Base-by-base conservation (phyloP, 2,113 vertebrate genomes). In the Formicarius rufipectus region DNA sequence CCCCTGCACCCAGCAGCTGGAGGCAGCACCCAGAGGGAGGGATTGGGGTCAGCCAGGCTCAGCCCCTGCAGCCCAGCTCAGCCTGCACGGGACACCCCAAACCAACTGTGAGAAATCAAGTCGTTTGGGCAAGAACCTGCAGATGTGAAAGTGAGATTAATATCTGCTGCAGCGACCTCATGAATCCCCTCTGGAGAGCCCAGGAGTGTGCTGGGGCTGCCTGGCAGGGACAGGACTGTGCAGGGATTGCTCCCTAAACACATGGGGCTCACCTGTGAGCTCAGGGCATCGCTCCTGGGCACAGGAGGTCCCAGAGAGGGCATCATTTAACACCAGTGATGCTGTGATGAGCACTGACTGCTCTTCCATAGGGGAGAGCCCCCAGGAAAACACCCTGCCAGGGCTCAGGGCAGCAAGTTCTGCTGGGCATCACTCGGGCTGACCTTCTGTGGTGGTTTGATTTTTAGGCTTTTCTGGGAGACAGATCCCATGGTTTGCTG, bases 341-440 rank as follows among this genome's bases (percentile, higher is more conserved):
- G 31, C 64, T 50, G 42, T 17, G 49, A 33, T 12, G 72, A 31
- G 19, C 35, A 12, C 12, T 3, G 4, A 33, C 15, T 16, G 16
- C 73, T 63, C 11, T 30, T 52, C 14, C 31, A 12, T 1, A 3
- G 10, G 16, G 42, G 27, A 75, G 33, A 50, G 7, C 6, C 14
- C 33, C 28, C 23, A 8, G 37, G 27, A 52, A 35, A 76, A n/a
- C 63, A 25, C 37, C 33, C 40, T 5, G 13, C 17, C 7, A 5
- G 28, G 58, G 14, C 31, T 22, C 40, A 7, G 89, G 50, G 45
- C 45, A 35, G 58, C 21, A 53, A 40, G 58, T 16, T 30, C 27
- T 1, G 0, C 37, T 9, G 49, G n/a, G 31, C 33, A 11, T 27
- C 0, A 0, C 66, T 50, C 0, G 0, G 24, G 4, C 30, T 33